phyloP scores from a whole-genome alignment of 2,888 invertebrate genomes.

The Tetrapedia diversipes region DNA sequence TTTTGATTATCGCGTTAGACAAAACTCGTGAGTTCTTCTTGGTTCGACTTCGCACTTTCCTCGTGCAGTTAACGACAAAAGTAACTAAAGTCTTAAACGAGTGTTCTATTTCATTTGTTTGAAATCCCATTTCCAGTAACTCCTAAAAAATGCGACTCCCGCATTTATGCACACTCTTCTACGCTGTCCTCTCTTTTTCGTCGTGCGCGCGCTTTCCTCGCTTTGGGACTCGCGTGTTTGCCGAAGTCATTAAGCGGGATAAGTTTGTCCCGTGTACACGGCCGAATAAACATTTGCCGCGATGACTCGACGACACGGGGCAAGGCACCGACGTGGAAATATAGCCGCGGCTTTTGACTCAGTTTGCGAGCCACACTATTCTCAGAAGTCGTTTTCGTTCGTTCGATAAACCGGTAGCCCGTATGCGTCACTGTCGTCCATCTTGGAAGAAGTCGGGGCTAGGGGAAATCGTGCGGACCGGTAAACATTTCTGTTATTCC shows the following conservation, averaged over 20 bases:
- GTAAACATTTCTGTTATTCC: too few relatives aligned
- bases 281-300: slow-evolving; percentile 69
- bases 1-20: too few relatives aligned
- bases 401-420: slow-evolving; percentile 46
- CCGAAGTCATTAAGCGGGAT: slow-evolving; percentile 67
- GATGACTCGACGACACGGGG: slow-evolving; percentile 65
- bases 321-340: slow-evolving; percentile 49
- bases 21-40: too few relatives aligned
- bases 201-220: slow-evolving; percentile 6
- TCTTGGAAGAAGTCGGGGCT: slow-evolving; percentile 21
- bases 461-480: too few relatives aligned
- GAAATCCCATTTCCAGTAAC: too few relatives aligned
- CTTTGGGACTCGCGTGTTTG: slow-evolving; percentile 63
- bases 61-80: too few relatives aligned
- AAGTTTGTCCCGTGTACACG: slow-evolving; percentile 66
- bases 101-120: too few relatives aligned
- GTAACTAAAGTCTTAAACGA: too few relatives aligned
- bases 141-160: too few relatives aligned
- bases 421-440: slow-evolving; percentile 1
- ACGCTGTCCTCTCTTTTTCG: slow-evolving; percentile 12
- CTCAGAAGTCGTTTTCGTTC: slow-evolving; percentile 39
- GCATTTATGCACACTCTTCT: too few relatives aligned
- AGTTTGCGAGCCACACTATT: slow-evolving; percentile 30
- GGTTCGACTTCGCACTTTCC: too few relatives aligned
- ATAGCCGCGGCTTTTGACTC: slow-evolving; percentile 39